These are phyloP conservation scores for Meloidogyne hapla DNA, from an alignment of 1,140 invertebrate genomes.

Conservation along the genomic window DNA sequence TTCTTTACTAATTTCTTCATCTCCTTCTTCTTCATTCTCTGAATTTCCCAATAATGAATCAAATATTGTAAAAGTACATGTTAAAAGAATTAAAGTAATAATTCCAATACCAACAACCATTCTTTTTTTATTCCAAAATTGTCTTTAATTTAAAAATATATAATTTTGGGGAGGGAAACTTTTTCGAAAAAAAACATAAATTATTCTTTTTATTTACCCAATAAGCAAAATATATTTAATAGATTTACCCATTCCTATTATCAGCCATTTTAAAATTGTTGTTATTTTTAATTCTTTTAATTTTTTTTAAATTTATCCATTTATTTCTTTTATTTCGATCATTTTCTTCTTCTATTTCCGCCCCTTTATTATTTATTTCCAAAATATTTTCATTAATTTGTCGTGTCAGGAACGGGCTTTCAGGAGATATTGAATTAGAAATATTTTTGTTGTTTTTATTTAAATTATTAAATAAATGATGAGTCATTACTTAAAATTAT, in stretches of 20 bases:
- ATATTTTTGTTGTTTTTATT: neutral
- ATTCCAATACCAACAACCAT: neutral
- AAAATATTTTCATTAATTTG: neutral
- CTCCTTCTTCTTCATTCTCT: neutral
- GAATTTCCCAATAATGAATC: neutral
- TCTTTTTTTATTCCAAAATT: neutral
- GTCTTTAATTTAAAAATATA: no score
- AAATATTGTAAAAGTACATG: neutral
- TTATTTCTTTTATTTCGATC: neutral
- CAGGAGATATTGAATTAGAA: neutral
- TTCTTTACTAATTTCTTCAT: slow-evolving; percentile 3
- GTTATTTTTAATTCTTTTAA: neutral
- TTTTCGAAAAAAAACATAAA: no score
- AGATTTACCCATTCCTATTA: neutral
- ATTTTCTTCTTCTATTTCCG: neutral
- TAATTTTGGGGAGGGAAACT: no score
- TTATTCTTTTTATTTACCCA: neutral
- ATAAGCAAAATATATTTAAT: neutral
- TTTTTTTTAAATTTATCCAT: neutral
- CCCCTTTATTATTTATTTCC: neutral
- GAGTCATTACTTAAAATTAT: neutral
- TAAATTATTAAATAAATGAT: neutral
- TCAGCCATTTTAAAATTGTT: no score
- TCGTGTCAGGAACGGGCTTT: neutral
- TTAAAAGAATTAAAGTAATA: neutral